Evolutionary conservation across 2,888 invertebrate genomes (phyloP), one percentile per base, ranked within the genome.

Genomic region (Apodemia duryi): DNA sequence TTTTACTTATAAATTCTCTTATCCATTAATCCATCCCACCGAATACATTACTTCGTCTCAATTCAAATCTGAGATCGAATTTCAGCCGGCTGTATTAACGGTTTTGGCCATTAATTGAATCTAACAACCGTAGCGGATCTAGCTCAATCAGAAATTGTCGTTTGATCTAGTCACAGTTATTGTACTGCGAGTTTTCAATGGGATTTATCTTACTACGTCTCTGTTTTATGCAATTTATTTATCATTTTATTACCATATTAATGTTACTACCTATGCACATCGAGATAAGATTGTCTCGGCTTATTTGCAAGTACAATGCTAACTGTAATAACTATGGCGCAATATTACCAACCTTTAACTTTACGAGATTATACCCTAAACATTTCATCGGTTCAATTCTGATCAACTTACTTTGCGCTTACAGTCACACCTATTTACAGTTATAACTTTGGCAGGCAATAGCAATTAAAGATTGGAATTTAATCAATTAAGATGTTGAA

Each of bases 171-270:
- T 57, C 57, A 32, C 11, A 4, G 57, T 57, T 32, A 57, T 57
- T 57, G 32, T 54, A 54, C 3, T 13, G 13, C 32, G 57, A 57
- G 57, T 32, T 57, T 57, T 57, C 57, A 57, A 57, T 57, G 13
- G 54, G 32, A 35, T 29, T 57, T 10, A 57, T 57, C 29, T 54
- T 29, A 54, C 29, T 54, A 32, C 29, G 28, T 6, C 54, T 29
- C 21, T 10, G 6, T 29, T 32, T 46, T 46, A 46, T 46, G 46
- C 46, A 13, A 13, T 13, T 54, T 11, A 29, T 54, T 54, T 54
- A 29, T 54, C 54, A 54, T 54, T 54, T 54, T 32, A 54, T 54
- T 54, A 54, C 54, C 54, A 54, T 54, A 29, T 54, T 29, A 54
- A 54, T 54, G 54, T 54, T 46, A 46, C 46, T 46, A 46, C 13